Evolutionary conservation across 1,140 invertebrate species (phyloP), one percentile per base, ranked within the genome.

Genomic region (Drosophila rhopaloa): DNA sequence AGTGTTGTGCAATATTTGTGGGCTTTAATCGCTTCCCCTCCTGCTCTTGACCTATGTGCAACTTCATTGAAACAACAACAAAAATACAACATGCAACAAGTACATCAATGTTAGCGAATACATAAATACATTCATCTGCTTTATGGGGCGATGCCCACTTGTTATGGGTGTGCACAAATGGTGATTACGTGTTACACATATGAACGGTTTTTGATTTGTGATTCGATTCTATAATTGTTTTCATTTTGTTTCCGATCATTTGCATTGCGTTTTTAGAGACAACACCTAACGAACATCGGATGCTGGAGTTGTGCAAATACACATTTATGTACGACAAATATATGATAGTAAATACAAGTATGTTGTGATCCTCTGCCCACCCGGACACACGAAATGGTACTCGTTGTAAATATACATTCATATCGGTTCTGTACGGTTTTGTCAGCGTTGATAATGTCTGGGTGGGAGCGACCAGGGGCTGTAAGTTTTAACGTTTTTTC

Each of bases 71-170:
- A 53, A 66, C 46, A 76, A 76, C 73, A 66, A 73, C 70, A 73
- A 73, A 68, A 72, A 72, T 47, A 73, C 51, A 65, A 75, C 71
- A 75, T 75, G 58, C 56, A 75, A 76, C 59, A 75, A 66, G 71
- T 63, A 75, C 59, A 76, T 51, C 60, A 51, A 76, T 76, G 72
- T 76, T 53, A 66, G 60, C 71, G 54, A 76, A 66, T 56, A 65
- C 60, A 72, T 71, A 72, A 72, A 72, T 71, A 72, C 68, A 71
- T 72, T 71, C 32, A 71, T 72, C 63, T 67, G 43, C 14, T 35
- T 32, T 32, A 32, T 32, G 8, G 7, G 29, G 29, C 29, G 7
- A 32, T 8, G 29, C 29, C 29, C 29, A 32, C 29, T 32, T 32
- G 5, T 32, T 32, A 32, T 2, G 29, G 51, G 51, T 16, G 47